These are phyloP conservation scores for Eumaeus atala DNA, from an alignment of 1,140 invertebrate species.

Conservation along the genomic window DNA sequence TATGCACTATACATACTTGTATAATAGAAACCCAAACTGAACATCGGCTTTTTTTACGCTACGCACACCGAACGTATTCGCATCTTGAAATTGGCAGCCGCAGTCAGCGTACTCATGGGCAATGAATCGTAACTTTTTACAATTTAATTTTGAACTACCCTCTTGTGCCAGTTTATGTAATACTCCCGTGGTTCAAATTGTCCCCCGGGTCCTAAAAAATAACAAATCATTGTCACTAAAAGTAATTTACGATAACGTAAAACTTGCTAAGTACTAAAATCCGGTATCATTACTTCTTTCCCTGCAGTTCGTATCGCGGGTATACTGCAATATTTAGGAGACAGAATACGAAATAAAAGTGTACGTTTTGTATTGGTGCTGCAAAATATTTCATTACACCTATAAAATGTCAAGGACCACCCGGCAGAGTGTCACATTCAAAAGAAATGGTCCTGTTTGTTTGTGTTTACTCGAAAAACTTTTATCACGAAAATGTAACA, in stretches of 20 bases:
- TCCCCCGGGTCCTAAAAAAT: neutral
- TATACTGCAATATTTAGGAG: slow-evolving; percentile 6
- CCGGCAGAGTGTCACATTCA: slow-evolving; percentile 35
- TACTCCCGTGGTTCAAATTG: too few relatives aligned
- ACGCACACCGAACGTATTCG: too few relatives aligned
- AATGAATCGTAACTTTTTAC: too few relatives aligned
- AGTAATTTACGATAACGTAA: neutral
- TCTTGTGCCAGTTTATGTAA: too few relatives aligned
- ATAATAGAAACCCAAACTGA: too few relatives aligned
- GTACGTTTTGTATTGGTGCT: slow-evolving; percentile 4
- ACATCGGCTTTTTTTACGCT: too few relatives aligned
- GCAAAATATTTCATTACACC: slow-evolving; percentile 37
- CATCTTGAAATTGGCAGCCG: too few relatives aligned
- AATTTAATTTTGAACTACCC: too few relatives aligned
- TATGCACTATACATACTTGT: too few relatives aligned
- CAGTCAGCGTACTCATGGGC: too few relatives aligned
- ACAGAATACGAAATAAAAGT: slow-evolving; percentile 12
- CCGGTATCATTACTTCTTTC: neutral
- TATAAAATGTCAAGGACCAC: slow-evolving; percentile 48
- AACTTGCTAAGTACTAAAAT: neutral
- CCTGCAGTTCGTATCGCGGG: neutral
- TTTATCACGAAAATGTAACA: too few relatives aligned
- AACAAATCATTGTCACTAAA: neutral
- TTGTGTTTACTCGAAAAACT: too few relatives aligned
- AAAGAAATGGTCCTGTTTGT: slow-evolving; percentile 29